Base-by-base conservation (phyloP, 2,797 vertebrate species). In the Capromys pilorides region DNA sequence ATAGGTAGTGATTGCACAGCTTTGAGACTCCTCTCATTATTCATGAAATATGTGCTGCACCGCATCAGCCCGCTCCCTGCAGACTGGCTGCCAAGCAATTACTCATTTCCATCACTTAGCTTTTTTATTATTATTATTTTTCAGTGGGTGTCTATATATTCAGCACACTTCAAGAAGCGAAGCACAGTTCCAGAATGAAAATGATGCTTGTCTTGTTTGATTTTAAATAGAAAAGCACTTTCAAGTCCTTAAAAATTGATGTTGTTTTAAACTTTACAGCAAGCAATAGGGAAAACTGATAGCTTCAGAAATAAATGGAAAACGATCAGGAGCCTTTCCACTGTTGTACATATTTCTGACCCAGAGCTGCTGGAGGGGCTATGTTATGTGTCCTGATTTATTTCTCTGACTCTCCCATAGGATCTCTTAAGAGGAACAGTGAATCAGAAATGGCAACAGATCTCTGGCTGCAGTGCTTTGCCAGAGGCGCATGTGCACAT, bases 131-230 rank as follows among this genome's bases (percentile, higher is more conserved):
- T 98, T 98, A 97, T 95, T 98, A 96, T 96, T 98, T 96, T 96
- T 98, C 96, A 64, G 84, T 97, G 95, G 95, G 77, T 98, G 91
- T 98, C 97, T 98, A 95, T 98, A 98, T 97, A 98, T 98, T 98
- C 96, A 97, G 90, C 97, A 94, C 93, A 98, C 85, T 97, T 98
- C 97, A 97, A 98, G 85, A 97, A 98, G 90, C 71, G 97, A 96
- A 93, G 96, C 85, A 95, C 96, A 90, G 64, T 91, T 88, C 61
- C 96, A 84, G 92, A 98, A 98, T 97, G 61, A 98, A 98, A 98
- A 98, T 98, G 97, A 98, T 97, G 91, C 96, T 98, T 98, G 97
- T 98, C 97, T 96, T 98, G 85, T 98, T 98, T 98, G 97, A 97
- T 97, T 97, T 98, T 97, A 98, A 98, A 97, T 97, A 98, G 97